A percentile compares a stretch with the other conserved stretches of the same genome.
Conservation (phyloP, 1,140 invertebrate species). For the Drosophila repleta region DNA sequence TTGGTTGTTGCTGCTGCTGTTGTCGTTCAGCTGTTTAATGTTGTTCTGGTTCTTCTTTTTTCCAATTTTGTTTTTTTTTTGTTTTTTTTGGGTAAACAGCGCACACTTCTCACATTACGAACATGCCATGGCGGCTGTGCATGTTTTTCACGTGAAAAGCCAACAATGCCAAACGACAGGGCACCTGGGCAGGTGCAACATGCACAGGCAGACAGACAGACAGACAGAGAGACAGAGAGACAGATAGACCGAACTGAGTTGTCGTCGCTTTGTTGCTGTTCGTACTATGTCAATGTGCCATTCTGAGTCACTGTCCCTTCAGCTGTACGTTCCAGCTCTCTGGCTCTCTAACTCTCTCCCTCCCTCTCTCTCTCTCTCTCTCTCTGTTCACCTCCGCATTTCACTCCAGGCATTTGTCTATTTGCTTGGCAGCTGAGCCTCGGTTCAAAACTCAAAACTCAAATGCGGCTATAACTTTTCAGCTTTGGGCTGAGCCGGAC, state of each 20-base stretch:
- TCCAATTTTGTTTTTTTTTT: conserved; percentile 7
- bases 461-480: conserved; percentile 4
- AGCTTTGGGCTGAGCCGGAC: conserved; percentile 13
- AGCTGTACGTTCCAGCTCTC: neutral
- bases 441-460: conserved; percentile 1
- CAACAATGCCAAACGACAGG: conserved; percentile 21
- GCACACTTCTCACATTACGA: conserved; percentile 40
- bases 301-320: conserved; percentile 30
- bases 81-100: conserved; percentile 30
- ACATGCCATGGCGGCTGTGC: conserved; percentile 26
- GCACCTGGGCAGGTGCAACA: conserved; percentile 63
- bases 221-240: neutral
- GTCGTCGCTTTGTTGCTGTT: conserved; percentile 22
- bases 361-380: conserved; percentile 1
- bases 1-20: conserved; percentile 11
- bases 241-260: conserved; percentile 9
- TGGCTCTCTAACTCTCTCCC: neutral
- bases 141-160: conserved; percentile 57
- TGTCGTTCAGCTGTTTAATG: neutral
- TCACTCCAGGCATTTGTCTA: conserved; percentile 55
- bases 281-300: conserved; percentile 54
- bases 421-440: conserved; percentile 62
- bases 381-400: conserved; percentile 27
- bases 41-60: neutral
- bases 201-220: conserved; percentile 24